Conservation (phyloP, 1,140 invertebrate genomes). For the Caenorhabditis briggsae region DNA sequence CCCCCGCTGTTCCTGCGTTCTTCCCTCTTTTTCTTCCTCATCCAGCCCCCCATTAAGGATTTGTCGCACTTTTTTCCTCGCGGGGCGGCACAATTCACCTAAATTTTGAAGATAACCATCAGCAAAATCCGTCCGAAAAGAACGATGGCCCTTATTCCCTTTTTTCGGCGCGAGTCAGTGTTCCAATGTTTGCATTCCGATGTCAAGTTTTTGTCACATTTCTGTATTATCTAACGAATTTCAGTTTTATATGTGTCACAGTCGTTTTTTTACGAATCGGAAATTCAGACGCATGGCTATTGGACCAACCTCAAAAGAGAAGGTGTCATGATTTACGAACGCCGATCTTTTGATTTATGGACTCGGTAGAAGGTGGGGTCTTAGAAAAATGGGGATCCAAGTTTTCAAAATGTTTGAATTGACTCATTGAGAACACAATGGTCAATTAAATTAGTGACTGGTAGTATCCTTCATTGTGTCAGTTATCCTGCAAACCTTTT, state of each 20-base stretch:
- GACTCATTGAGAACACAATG: background rate
- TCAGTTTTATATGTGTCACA: conserved; percentile 49
- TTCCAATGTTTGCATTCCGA: conserved; percentile 51
- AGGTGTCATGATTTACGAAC: conserved; percentile 44
- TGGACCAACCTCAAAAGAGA: background rate
- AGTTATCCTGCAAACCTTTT: too few relatives aligned
- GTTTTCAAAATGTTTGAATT: background rate
- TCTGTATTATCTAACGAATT: conserved; percentile 22
- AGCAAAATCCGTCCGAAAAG: conserved; percentile 1
- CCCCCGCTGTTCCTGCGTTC: background rate
- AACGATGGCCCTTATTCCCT: background rate
- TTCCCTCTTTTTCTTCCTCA: conserved; percentile 22
- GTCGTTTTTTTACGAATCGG: conserved; percentile 6
- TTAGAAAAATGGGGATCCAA: background rate
- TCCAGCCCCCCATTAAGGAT: conserved; percentile 25
- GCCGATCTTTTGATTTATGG: conserved; percentile 22
- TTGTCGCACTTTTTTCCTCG: conserved; percentile 20
- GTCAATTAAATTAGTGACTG: too few relatives aligned
- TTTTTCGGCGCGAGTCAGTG: background rate
- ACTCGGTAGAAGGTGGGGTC: too few relatives aligned
- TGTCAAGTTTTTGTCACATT: conserved; percentile 38
- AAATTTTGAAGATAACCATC: conserved; percentile 32
- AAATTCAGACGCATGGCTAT: too few relatives aligned
- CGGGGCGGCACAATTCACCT: conserved; percentile 12
- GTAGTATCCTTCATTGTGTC: too few relatives aligned